Evolutionary conservation across 1,140 invertebrate species (phyloP).

Genomic region (Tachypleus tridentatus): DNA sequence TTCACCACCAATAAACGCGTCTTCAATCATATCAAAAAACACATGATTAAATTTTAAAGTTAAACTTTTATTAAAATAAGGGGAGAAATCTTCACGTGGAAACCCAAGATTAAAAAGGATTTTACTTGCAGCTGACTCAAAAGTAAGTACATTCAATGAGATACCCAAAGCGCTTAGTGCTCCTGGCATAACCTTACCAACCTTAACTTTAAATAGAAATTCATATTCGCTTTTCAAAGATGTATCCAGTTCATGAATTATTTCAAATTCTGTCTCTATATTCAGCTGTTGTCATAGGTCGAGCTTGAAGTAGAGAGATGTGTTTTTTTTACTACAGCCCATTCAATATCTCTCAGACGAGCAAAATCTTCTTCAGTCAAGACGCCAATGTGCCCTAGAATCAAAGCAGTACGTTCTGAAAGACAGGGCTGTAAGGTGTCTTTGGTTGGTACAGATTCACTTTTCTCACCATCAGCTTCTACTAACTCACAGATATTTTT

Average conservation of each 20-base stretch:
- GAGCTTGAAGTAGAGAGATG: slow-evolving; percentile 17
- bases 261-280: slow-evolving; percentile 13
- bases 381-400: too few relatives aligned
- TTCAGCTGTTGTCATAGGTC: slow-evolving; percentile 18
- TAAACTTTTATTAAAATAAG: too few relatives aligned
- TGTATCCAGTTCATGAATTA: slow-evolving; percentile 19
- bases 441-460: not conserved
- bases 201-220: slow-evolving; percentile 15
- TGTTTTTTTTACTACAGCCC: slow-evolving; percentile 15
- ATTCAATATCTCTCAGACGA: slow-evolving; percentile 21
- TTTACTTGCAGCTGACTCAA: too few relatives aligned
- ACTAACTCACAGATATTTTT: slow-evolving; percentile 6
- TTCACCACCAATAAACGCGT: too few relatives aligned
- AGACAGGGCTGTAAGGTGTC: too few relatives aligned
- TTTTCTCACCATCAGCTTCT: slow-evolving; percentile 31
- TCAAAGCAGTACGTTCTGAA: too few relatives aligned
- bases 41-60: too few relatives aligned
- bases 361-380: slow-evolving; percentile 8
- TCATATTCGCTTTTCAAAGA: slow-evolving; percentile 14
- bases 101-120: too few relatives aligned
- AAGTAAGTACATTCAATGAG: too few relatives aligned
- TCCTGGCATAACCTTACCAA: slow-evolving; percentile 14
- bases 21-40: too few relatives aligned
- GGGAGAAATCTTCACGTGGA: too few relatives aligned
- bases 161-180: too few relatives aligned